These are phyloP conservation scores for Cerastis rubricosa DNA, from an alignment of 2,888 invertebrate species.

Conservation along the genomic window DNA sequence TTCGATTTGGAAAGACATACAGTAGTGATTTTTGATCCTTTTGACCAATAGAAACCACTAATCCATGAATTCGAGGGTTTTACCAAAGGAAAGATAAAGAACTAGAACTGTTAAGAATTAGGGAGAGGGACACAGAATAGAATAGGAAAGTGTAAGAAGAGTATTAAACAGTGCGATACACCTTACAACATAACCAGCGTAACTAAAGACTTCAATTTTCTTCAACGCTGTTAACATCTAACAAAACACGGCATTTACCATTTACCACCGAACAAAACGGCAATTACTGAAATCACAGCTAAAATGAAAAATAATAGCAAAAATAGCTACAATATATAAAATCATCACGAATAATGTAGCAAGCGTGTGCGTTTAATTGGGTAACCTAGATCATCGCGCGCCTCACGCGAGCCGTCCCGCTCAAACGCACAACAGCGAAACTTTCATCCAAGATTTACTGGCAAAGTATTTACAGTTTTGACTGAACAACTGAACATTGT, in stretches of 20 bases:
- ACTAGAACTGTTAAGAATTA: neutral
- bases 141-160: neutral
- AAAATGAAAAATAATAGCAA: slow-evolving; percentile 25
- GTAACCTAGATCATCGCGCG: slow-evolving; percentile 76
- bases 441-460: slow-evolving; percentile 74
- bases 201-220: neutral
- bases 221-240: neutral
- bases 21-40: neutral
- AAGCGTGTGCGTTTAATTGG: slow-evolving; percentile 66
- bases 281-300: slow-evolving; percentile 1
- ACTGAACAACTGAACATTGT: slow-evolving; percentile 47
- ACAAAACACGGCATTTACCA: neutral
- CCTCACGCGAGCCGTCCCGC: slow-evolving; percentile 67
- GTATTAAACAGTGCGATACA: neutral
- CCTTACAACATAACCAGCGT: neutral
- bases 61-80: neutral
- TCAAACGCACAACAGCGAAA: slow-evolving; percentile 68
- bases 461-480: slow-evolving; percentile 61
- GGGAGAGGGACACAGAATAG: neutral
- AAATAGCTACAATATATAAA: slow-evolving; percentile 50
- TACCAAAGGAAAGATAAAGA: neutral
- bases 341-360: slow-evolving; percentile 58
- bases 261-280: slow-evolving; percentile 4
- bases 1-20: slow-evolving; percentile 3
- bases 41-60: neutral